These are phyloP conservation scores for Anolis apletophallus DNA, from an alignment of 2,797 vertebrate species.

Conservation along the genomic window DNA sequence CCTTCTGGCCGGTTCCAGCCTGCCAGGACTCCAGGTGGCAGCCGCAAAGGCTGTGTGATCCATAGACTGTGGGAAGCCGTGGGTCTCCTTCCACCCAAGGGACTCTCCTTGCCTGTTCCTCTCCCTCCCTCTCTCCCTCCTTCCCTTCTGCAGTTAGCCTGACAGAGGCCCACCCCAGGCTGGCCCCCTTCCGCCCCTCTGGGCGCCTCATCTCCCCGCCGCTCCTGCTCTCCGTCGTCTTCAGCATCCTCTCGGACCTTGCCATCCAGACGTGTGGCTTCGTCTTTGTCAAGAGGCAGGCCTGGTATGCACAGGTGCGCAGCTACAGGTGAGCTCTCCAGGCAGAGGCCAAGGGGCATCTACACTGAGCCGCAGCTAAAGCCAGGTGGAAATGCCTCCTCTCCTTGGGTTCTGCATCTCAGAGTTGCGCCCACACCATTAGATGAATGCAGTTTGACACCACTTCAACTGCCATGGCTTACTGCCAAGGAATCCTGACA, in stretches of 20 bases:
- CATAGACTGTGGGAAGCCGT: no score
- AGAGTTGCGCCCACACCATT: no score
- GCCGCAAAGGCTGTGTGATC: no score
- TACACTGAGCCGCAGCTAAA: no score
- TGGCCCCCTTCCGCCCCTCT: conserved; percentile 74
- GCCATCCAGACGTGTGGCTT: conserved; percentile 68
- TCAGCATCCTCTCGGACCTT: conserved; percentile 65
- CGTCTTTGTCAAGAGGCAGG: conserved; percentile 74
- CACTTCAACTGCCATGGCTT: no score
- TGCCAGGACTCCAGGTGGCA: no score
- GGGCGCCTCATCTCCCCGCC: conserved; percentile 76
- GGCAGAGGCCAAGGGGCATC: not conserved
- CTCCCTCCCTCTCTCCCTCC: conserved; percentile 34
- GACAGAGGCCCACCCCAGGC: conserved; percentile 72
- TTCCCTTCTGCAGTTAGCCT: conserved; percentile 70
- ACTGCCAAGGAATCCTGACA: no score
- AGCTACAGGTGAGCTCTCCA: conserved; percentile 57
- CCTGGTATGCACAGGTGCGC: conserved; percentile 72
- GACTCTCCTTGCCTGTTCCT: not conserved
- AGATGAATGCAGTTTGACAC: no score
- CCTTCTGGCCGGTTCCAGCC: no score
- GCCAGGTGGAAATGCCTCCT: no score
- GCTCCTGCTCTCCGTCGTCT: conserved; percentile 72
- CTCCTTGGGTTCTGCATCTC: no score
- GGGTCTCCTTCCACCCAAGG: no score